These are phyloP conservation scores for Craniophora ligustri DNA, from an alignment of 2,888 invertebrate genomes.

Conservation along the genomic window DNA sequence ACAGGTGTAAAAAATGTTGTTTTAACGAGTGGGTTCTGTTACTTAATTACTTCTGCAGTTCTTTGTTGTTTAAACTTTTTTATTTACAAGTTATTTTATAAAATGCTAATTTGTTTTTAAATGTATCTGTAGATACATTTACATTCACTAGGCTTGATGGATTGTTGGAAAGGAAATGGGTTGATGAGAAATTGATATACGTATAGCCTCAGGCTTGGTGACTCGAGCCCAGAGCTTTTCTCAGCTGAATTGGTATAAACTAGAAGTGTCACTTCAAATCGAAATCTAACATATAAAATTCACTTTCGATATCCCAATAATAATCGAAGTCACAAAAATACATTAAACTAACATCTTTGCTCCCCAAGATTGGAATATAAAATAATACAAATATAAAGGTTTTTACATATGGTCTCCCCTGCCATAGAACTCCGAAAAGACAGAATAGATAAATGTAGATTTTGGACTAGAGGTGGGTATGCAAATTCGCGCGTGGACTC, in stretches of 20 bases:
- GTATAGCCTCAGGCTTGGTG: too few species aligned
- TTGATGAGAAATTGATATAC: too few species aligned
- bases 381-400: too few species aligned
- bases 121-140: too few species aligned
- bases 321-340: background rate
- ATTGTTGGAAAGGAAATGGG: too few species aligned
- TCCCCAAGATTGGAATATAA: conserved; percentile 13
- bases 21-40: conserved; percentile 43
- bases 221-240: too few species aligned
- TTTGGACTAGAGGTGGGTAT: conserved; percentile 78
- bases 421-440: conserved; percentile 52
- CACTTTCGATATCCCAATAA: too few species aligned
- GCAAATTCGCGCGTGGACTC: conserved; percentile 85
- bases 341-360: background rate
- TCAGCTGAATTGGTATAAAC: too few species aligned
- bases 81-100: background rate
- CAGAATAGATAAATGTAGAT: conserved; percentile 75
- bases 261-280: too few species aligned
- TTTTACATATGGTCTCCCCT: conserved; percentile 38
- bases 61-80: conserved; percentile 9
- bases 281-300: too few species aligned
- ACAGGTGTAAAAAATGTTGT: conserved; percentile 66
- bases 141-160: too few species aligned
- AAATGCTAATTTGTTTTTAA: background rate
- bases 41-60: conserved; percentile 19